phyloP scores from a whole-genome alignment of 2,113 vertebrate genomes.

The Empidonax alnorum region DNA sequence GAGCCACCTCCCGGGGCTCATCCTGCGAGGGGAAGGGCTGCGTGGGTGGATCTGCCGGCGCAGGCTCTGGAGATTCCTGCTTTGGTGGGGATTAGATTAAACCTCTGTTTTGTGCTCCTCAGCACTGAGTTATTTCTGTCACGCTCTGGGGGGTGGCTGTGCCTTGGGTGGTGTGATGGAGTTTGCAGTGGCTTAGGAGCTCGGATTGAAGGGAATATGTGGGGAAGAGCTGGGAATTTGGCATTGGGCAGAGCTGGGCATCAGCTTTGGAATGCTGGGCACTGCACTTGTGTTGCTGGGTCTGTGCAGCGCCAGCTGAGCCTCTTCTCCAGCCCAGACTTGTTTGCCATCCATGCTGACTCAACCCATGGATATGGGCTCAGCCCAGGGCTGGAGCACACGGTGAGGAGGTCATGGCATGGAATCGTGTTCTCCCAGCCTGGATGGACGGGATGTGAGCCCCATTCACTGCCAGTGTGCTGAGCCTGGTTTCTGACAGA shows the following conservation, averaged over 20 bases:
- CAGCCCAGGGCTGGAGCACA: neutral
- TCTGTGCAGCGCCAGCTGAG: neutral
- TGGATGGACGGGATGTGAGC: rapidly evolving
- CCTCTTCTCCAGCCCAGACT: neutral
- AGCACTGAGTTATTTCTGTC: neutral
- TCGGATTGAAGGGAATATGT: rapidly evolving
- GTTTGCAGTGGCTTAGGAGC: neutral
- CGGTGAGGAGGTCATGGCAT: rapidly evolving
- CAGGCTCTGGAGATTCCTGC: neutral
- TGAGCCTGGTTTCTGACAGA: neutral
- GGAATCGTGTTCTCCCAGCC: neutral
- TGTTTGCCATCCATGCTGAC: neutral
- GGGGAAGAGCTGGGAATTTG: neutral
- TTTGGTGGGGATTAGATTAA: neutral
- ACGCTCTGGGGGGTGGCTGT: rapidly evolving
- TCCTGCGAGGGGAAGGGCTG: neutral
- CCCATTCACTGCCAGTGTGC: rapidly evolving
- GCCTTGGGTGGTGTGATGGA: rapidly evolving
- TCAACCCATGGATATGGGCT: neutral
- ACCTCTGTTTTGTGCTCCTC: neutral
- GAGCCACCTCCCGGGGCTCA: neutral
- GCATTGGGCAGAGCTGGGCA: neutral
- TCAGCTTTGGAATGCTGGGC: neutral
- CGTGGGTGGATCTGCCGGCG: neutral
- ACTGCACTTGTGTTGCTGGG: neutral